These are phyloP conservation scores for Amblyopsis rosae DNA, from an alignment of 2,113 vertebrate species.

Conservation along the genomic window DNA sequence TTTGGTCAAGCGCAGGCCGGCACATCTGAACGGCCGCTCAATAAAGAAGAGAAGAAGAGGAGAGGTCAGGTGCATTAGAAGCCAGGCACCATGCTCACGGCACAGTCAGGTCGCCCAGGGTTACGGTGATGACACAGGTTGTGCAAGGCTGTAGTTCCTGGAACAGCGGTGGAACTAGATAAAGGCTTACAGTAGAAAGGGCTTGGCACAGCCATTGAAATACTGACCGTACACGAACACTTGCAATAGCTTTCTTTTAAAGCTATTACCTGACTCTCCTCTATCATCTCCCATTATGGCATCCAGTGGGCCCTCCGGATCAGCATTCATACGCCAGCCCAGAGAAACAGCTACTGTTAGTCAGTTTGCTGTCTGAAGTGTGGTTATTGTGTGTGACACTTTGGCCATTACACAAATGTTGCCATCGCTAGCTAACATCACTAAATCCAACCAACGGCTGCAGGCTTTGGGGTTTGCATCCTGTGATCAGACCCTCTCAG, in stretches of 20 bases:
- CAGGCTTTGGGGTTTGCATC: conserved; percentile 56
- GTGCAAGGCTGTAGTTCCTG: conserved; percentile 26
- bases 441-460: conserved; percentile 48
- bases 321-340: conserved; percentile 4
- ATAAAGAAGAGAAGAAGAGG: conserved; percentile 49
- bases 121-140: conserved; percentile 35
- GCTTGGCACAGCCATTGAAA: conserved; percentile 27
- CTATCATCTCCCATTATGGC: conserved; percentile 4
- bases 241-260: conserved; percentile 6
- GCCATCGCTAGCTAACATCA: conserved; percentile 17
- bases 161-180: conserved; percentile 9
- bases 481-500: conserved; percentile 44
- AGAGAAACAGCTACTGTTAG: conserved; percentile 4
- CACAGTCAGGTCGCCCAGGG: conserved; percentile 30
- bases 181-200: conserved; percentile 42
- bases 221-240: neutral
- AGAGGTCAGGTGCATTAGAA: conserved; percentile 37
- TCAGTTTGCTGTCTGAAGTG: conserved; percentile 24
- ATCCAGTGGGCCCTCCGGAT: conserved; percentile 9
- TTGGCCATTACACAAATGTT: conserved; percentile 14
- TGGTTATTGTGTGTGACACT: conserved; percentile 17
- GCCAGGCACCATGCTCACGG: conserved; percentile 30
- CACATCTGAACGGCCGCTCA: conserved; percentile 38
- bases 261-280: conserved; percentile 12
- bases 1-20: conserved; percentile 74